Evolutionary conservation across 2,888 invertebrate species (phyloP), one percentile per base, ranked within the genome.

Genomic region (Peribatodes rhomboidaria): DNA sequence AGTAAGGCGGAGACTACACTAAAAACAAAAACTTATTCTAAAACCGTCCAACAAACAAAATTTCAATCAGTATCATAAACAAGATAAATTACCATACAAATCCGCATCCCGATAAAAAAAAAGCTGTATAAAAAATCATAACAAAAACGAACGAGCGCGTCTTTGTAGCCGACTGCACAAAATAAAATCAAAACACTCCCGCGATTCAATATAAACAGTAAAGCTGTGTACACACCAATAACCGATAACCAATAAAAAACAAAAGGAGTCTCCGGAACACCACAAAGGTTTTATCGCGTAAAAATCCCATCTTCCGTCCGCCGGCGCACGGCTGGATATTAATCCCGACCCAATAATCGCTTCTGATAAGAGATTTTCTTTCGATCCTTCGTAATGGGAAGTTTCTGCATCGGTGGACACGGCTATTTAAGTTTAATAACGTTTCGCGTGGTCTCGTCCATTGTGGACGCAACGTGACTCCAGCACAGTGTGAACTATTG

Each of bases 321-420:
- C 76, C 77, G 72, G 78, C 79, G 77, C 78, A 76, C 81, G 81
- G 83, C 80, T 84, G 85, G 87, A 88, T 89, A 90, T 89, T 90
- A 90, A 91, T 89, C 85, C 82, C 73, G 71, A 71, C 78, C 78
- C 86, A 86, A 87, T 88, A 86, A 87, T 86, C 87, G 87, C 83
- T 87, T 83, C 77, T 87, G 90, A 91, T 91, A 88, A 89, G 87
- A 88, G 89, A 90, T 91, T 91, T 90, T 86, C 88, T 85, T 85
- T 84, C 86, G 82, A 87, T 87, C 85, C 84, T 67, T 79, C 70
- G 86, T 91, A 92, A 92, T 90, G 82, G 89, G 86, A 90, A 87
- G 85, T 88, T 91, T 91, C 88, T 87, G 88, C 88, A 87, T 87
- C 87, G 80, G 63, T 79, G 84, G 75, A 68, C 83, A 70, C 74